Evolutionary conservation across 2,888 invertebrate genomes (phyloP), one percentile per base, ranked within the genome.

Genomic region (Heliconius sara): DNA sequence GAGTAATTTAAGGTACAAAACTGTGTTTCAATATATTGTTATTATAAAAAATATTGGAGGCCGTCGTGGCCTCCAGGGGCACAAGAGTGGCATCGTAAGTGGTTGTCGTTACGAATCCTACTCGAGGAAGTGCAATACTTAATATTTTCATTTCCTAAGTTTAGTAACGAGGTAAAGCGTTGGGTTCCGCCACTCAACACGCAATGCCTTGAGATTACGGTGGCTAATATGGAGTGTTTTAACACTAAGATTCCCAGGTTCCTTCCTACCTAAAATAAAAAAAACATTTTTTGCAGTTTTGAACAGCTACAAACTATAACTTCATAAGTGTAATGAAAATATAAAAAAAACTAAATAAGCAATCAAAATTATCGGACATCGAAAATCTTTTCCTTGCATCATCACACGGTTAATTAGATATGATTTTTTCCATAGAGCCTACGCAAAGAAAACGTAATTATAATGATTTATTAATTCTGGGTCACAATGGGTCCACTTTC

Each of bases 401-500:
- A 52, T 25, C 72, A 67, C 39, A 60, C 16, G 39, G 30, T 71
- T 66, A 79, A 76, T 65, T 76, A 47, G 25, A 47, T 70, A 67
- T 27, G 43, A 66, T 52, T 79, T 79, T 68, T 70, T 43, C n/a
- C n/a, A 60, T 25, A 75, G 70, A 63, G 16, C 66, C 63, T 30
- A 74, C 65, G 25, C 60, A 57, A 75, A 74, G 77, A 79, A 79
- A 81, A 72, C 57, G 76, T 79, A 79, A 80, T 82, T 82, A 80
- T 73, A 77, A 80, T 80, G 80, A 82, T 82, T 82, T 80, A 80
- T 79, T 71, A 68, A 77, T 67, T 60, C 34, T 78, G 72, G 72
- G 78, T 78, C 80, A 67, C 83, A 83, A 83, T 83, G 83, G 78
- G 76, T 70, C 79, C 79, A 83, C 83, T 83, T 83, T 83, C 83